Evolutionary conservation across 2,113 vertebrate genomes (phyloP).

Genomic region (Myiozetetes cayanensis): DNA sequence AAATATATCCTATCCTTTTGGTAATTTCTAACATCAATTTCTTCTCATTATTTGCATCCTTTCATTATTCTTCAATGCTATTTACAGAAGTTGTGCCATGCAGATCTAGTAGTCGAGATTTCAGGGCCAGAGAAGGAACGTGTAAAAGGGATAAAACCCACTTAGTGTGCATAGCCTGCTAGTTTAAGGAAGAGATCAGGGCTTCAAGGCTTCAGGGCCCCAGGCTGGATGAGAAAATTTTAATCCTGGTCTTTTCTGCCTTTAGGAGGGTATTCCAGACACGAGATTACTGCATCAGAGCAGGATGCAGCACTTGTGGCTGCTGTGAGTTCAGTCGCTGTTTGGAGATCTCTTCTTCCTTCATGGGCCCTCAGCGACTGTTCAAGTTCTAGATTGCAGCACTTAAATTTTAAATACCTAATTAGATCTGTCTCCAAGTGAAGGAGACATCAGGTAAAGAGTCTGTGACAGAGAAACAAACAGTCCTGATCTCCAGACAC

Average conservation of each 20-base stretch:
- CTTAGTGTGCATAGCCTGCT: background rate
- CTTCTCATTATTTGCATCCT: background rate
- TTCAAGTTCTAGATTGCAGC: background rate
- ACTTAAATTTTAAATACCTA: background rate
- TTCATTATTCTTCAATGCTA: background rate
- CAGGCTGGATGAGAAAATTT: background rate
- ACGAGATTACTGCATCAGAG: fast-evolving
- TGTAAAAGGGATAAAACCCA: background rate
- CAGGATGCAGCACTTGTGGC: background rate
- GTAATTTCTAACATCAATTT: background rate
- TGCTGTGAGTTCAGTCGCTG: background rate
- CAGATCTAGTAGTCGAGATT: background rate
- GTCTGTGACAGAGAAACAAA: background rate
- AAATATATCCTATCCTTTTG: background rate
- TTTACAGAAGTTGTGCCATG: background rate
- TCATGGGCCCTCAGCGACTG: fast-evolving
- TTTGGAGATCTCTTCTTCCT: background rate
- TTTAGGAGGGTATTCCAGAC: background rate
- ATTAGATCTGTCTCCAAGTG: background rate
- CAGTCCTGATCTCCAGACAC: background rate
- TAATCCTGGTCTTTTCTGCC: background rate
- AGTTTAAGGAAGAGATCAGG: background rate
- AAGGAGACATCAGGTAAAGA: fast-evolving
- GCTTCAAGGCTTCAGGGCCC: background rate
- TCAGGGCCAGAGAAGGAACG: background rate